These are phyloP conservation scores for Agrotis clavis DNA, from an alignment of 2,888 invertebrate genomes.

Conservation along the genomic window DNA sequence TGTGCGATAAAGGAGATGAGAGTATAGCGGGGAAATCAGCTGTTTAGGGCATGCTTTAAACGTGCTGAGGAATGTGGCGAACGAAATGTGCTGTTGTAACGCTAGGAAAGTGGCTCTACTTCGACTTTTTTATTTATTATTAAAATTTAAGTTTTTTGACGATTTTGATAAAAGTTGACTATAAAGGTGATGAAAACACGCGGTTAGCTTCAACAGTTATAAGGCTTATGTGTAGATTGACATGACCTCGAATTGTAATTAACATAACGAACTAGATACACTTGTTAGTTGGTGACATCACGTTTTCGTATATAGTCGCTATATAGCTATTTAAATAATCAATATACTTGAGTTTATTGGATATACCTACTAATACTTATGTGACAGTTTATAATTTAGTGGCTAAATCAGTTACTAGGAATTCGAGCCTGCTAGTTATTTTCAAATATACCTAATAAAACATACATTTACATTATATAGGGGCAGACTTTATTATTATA, in stretches of 20 bases:
- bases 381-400: not conserved
- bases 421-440: no score
- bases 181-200: not conserved
- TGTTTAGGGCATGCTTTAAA: conserved; percentile 91
- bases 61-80: conserved; percentile 90
- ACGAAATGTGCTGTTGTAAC: conserved; percentile 85
- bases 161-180: conserved; percentile 14
- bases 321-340: conserved; percentile 10
- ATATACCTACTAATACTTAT: not conserved
- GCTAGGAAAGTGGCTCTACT: conserved; percentile 83
- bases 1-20: conserved; percentile 89
- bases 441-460: no score
- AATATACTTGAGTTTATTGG: conserved; percentile 1
- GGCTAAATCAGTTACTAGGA: not conserved
- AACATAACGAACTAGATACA: conserved; percentile 6
- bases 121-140: conserved; percentile 49
- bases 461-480: no score
- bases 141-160: conserved; percentile 7
- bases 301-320: conserved; percentile 8
- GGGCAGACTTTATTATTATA: no score
- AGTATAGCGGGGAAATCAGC: conserved; percentile 90
- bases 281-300: conserved; percentile 17
- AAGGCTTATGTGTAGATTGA: conserved; percentile 15
- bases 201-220: conserved; percentile 13
- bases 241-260: conserved; percentile 17